Percentiles rank a stretch among this genome's conserved stretches.
phyloP scores from a whole-genome alignment of 2,888 invertebrate genomes.

The Thalpophila matura region DNA sequence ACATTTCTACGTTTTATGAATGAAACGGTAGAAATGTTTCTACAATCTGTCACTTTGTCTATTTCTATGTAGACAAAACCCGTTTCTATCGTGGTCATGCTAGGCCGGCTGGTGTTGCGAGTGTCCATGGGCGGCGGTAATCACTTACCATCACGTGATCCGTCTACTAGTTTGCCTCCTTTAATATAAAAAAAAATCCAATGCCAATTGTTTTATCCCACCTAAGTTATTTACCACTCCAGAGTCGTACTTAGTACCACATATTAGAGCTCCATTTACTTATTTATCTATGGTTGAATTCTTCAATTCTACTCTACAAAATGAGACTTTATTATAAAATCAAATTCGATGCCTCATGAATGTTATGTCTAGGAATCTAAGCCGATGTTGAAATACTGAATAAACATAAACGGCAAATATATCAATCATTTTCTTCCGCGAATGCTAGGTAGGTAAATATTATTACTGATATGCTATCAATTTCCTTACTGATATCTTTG shows the following conservation, averaged over 20 bases:
- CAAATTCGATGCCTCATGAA: not conserved
- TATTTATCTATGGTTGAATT: not conserved
- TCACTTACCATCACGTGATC: too few species aligned
- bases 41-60: too few species aligned
- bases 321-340: not conserved
- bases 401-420: conserved; percentile 13
- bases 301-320: not conserved
- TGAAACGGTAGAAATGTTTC: too few species aligned
- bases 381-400: conserved; percentile 4
- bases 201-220: not conserved
- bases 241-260: not conserved
- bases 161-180: too few species aligned
- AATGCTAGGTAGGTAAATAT: conserved; percentile 27
- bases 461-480: conserved; percentile 32
- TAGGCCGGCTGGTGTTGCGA: too few species aligned
- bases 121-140: too few species aligned
- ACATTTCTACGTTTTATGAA: too few species aligned
- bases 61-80: too few species aligned
- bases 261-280: not conserved
- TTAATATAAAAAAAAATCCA: too few species aligned
- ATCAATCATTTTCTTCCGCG: conserved; percentile 26
- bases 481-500: conserved; percentile 32
- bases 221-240: too few species aligned
- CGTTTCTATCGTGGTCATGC: too few species aligned
- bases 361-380: not conserved